These are phyloP conservation scores for Bradypus variegatus DNA, from an alignment of 2,797 vertebrate genomes.

Conservation along the genomic window DNA sequence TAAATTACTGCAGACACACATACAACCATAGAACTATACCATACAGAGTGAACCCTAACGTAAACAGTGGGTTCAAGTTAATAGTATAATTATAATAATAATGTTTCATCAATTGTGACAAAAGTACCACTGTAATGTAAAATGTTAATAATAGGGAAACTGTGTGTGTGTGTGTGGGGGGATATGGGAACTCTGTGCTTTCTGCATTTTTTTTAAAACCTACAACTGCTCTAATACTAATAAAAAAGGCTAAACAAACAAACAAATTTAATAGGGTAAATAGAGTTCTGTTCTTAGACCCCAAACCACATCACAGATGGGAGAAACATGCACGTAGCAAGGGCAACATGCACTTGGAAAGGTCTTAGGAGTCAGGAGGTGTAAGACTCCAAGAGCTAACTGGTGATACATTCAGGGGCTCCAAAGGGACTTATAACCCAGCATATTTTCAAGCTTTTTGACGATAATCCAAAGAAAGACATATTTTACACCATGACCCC, in stretches of 20 bases:
- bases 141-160: too few species aligned
- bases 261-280: constrained; percentile 9
- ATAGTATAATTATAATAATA: too few species aligned
- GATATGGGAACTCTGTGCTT: too few species aligned
- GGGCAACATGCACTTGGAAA: neutral
- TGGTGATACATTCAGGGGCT: neutral
- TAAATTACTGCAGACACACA: too few species aligned
- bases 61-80: too few species aligned
- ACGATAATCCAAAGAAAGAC: neutral
- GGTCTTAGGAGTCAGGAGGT: neutral
- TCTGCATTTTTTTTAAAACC: too few species aligned
- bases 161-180: too few species aligned
- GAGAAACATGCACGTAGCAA: neutral
- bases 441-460: neutral
- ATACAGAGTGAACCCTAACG: too few species aligned
- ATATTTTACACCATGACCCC: neutral
- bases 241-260: neutral
- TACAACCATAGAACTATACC: too few species aligned
- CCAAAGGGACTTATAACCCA: neutral
- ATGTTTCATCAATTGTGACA: too few species aligned
- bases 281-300: neutral
- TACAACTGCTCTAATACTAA: too few species aligned
- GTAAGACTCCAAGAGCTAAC: neutral
- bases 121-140: too few species aligned
- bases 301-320: neutral